Percentiles rank a stretch among this genome's conserved stretches.
Conservation (phyloP, 1,140 invertebrate genomes). For the Diachasma alloeum region DNA sequence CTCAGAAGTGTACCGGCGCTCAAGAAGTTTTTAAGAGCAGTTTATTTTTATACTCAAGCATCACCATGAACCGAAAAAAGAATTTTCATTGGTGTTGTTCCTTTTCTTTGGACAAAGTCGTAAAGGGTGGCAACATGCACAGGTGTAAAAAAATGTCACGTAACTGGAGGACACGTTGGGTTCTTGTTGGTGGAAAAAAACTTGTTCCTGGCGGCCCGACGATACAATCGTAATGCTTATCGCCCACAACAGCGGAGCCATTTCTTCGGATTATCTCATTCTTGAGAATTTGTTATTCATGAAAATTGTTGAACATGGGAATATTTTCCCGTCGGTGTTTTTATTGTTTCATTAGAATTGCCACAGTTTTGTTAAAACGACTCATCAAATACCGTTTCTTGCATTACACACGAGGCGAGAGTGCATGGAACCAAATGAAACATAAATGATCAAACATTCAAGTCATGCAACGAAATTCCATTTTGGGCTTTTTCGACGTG, state of each 20-base stretch:
- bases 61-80: neutral
- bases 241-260: neutral
- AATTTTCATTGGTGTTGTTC: neutral
- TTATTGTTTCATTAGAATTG: neutral
- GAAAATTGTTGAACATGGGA: neutral
- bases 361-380: neutral
- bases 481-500: too few species aligned
- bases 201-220: conserved; percentile 16
- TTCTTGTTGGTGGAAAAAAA: conserved; percentile 8
- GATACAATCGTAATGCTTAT: conserved; percentile 18
- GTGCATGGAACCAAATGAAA: too few species aligned
- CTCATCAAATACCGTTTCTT: neutral
- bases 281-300: conserved; percentile 8
- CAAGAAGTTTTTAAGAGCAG: conserved; percentile 20
- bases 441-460: too few species aligned
- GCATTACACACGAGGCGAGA: neutral
- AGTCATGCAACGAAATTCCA: too few species aligned
- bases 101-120: neutral
- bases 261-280: conserved; percentile 19
- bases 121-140: conserved; percentile 20
- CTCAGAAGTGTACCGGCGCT: neutral
- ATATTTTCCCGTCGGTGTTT: neutral
- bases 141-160: conserved; percentile 25
- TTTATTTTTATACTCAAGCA: conserved; percentile 3
- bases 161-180: conserved; percentile 2